Evolutionary conservation across 2,113 vertebrate genomes (phyloP).

Genomic region (Microcebus jonahi): DNA sequence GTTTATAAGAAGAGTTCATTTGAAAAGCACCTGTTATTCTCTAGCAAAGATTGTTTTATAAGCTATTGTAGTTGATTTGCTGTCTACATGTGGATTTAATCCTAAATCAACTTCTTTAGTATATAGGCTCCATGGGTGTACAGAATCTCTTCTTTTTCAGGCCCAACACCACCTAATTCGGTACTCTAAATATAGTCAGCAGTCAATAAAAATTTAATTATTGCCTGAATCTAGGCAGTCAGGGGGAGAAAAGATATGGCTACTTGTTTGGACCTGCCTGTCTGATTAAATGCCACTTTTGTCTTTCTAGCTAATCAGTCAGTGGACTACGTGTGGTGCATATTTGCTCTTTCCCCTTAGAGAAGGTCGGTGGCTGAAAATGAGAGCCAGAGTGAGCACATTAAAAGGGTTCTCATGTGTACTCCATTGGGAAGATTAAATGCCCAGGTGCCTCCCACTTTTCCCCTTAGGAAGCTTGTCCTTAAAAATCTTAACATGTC

Average conservation of each 20-base stretch:
- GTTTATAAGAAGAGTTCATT: background rate
- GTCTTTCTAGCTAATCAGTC: constrained; percentile 50
- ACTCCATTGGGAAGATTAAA: background rate
- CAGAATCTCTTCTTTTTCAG: background rate
- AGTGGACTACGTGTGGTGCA: background rate
- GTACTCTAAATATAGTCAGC: constrained; percentile 41
- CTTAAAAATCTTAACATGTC: background rate
- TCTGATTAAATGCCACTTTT: constrained; percentile 64
- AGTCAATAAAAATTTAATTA: constrained; percentile 47
- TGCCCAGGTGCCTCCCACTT: background rate
- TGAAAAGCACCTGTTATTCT: background rate
- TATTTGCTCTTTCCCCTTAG: background rate
- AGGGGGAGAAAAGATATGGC: background rate
- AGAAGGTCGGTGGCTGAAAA: constrained; percentile 45
- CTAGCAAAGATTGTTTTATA: background rate
- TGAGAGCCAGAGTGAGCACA: background rate
- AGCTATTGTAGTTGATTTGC: background rate
- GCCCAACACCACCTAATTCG: background rate
- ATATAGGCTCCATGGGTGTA: background rate
- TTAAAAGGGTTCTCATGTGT: background rate
- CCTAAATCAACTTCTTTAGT: background rate
- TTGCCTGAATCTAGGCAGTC: constrained; percentile 22
- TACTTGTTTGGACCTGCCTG: constrained; percentile 11
- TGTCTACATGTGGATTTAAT: background rate
- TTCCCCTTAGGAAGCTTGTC: background rate